Percentiles rank a stretch among this genome's conserved stretches.
Conservation (phyloP, 2,113 vertebrate species). For the Pomatostomus ruficeps region DNA sequence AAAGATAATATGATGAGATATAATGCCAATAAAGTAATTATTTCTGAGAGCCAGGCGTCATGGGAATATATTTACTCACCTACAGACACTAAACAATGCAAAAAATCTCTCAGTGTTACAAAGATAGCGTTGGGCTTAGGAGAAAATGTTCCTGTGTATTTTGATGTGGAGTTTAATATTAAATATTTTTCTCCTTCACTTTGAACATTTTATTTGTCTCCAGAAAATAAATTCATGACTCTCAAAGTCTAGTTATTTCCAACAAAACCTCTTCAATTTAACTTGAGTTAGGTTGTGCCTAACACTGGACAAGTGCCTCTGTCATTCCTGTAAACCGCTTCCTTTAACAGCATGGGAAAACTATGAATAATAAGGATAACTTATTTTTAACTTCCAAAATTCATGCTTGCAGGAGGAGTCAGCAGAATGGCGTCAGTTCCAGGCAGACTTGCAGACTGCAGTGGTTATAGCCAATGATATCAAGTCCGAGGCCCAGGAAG, state of each 20-base stretch:
- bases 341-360: neutral
- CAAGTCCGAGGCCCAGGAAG: conserved; percentile 94
- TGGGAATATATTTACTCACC: neutral
- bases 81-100: neutral
- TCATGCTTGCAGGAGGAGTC: conserved; percentile 83
- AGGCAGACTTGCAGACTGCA: conserved; percentile 93
- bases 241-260: neutral
- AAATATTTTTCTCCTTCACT: neutral
- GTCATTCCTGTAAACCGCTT: neutral
- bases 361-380: neutral
- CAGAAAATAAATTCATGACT: neutral
- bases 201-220: neutral
- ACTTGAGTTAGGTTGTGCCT: neutral
- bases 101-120: neutral
- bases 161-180: neutral
- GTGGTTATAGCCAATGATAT: conserved; percentile 97
- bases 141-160: neutral
- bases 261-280: neutral
- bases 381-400: neutral
- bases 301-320: neutral
- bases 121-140: neutral
- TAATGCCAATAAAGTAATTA: neutral
- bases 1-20: neutral
- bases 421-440: conserved; percentile 95
- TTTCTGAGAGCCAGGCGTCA: neutral